Percentiles rank a stretch among this genome's conserved stretches.
Evolutionary conservation across 2,888 invertebrate species (phyloP).

Genomic region (Drosophila suboccidentalis): DNA sequence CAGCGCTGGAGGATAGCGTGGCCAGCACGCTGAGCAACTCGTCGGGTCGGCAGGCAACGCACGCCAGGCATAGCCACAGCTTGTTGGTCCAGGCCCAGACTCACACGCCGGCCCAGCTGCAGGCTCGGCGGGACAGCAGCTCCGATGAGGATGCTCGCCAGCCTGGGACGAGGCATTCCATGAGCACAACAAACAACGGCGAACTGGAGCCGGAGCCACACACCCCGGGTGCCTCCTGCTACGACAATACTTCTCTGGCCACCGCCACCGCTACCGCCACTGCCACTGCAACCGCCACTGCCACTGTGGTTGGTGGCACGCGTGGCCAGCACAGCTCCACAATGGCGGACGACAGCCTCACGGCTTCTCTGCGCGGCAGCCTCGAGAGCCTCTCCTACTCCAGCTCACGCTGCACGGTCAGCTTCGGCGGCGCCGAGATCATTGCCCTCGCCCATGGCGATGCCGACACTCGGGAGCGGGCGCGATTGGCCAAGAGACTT

Average conservation of each 20-base stretch:
- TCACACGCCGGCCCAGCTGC: slow-evolving; percentile 67
- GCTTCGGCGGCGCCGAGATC: slow-evolving; percentile 83
- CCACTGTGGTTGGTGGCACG: slow-evolving; percentile 58
- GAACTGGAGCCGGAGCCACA: slow-evolving; percentile 55
- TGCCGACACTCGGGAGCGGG: slow-evolving; percentile 72
- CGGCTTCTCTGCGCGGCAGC: slow-evolving; percentile 83
- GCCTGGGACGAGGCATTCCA: slow-evolving; percentile 56
- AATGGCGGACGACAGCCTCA: slow-evolving; percentile 84
- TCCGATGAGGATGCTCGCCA: slow-evolving; percentile 44
- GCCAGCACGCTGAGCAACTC: slow-evolving; percentile 85
- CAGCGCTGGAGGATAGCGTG: slow-evolving; percentile 81
- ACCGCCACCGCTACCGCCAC: slow-evolving; percentile 63
- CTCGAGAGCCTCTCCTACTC: slow-evolving; percentile 85
- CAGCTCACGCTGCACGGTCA: slow-evolving; percentile 85
- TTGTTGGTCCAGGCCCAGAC: slow-evolving; percentile 84
- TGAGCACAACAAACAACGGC: slow-evolving; percentile 63
- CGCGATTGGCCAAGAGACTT: slow-evolving; percentile 78
- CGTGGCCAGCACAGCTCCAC: slow-evolving; percentile 81
- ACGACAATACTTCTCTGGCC: slow-evolving; percentile 75
- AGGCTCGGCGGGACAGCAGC: slow-evolving; percentile 25
- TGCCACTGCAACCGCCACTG: slow-evolving; percentile 66
- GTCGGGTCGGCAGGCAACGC: slow-evolving; percentile 68
- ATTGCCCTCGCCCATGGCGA: slow-evolving; percentile 70
- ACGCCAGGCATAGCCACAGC: slow-evolving; percentile 71
- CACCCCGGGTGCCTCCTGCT: slow-evolving; percentile 76